A percentile compares a stretch with the other conserved stretches of the same genome.
Conservation (phyloP, 37 sponge, comb jelly and placozoan species). For the Beroe ovata region DNA sequence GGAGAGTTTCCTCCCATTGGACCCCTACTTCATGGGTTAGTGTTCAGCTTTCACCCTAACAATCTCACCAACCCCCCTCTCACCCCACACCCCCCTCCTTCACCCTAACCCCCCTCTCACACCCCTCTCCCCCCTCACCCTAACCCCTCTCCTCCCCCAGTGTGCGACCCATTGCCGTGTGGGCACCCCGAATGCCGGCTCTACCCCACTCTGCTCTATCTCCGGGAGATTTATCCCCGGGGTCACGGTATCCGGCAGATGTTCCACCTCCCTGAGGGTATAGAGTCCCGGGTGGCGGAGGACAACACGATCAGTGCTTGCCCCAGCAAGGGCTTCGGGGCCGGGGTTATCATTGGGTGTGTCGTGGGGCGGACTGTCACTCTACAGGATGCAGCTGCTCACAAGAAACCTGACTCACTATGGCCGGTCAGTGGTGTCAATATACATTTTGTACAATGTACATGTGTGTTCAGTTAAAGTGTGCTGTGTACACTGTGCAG, state of each 20-base stretch:
- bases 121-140: background rate
- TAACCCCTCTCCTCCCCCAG: background rate
- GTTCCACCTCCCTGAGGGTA: conserved; percentile 66
- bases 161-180: conserved; percentile 52
- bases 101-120: background rate
- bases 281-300: conserved; percentile 42
- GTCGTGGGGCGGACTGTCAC: conserved; percentile 53
- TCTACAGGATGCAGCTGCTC: conserved; percentile 53
- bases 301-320: conserved; percentile 63
- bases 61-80: background rate
- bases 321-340: conserved; percentile 65
- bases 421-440: conserved; percentile 26
- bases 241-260: conserved; percentile 65
- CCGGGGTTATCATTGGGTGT: conserved; percentile 59
- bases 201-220: conserved; percentile 67
- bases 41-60: background rate
- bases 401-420: conserved; percentile 66
- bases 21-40: conserved; percentile 61
- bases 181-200: conserved; percentile 63
- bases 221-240: conserved; percentile 60
- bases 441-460: background rate
- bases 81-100: background rate
- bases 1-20: conserved; percentile 58
- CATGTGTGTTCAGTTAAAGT: background rate
- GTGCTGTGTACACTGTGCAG: too few relatives aligned